Evolutionary conservation across 2,888 invertebrate genomes (phyloP).

Genomic region (Sarcophaga rosellei): DNA sequence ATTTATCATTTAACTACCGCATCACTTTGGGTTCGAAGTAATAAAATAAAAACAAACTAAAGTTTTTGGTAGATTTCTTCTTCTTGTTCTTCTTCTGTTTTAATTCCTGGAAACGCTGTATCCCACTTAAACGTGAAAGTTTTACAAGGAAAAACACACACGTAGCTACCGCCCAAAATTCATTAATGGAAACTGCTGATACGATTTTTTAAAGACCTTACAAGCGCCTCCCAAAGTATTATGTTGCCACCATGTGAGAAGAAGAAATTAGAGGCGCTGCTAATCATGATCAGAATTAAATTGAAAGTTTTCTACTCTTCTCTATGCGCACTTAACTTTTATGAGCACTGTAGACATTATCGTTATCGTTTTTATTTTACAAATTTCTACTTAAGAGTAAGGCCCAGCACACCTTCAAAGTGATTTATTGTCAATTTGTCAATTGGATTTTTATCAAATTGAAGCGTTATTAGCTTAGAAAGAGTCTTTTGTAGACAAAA

Average conservation of each 20-base stretch:
- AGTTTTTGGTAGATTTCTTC: not conserved
- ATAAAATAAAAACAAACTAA: slow-evolving; percentile 4
- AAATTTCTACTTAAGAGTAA: too few relatives aligned
- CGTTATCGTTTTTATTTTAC: too few relatives aligned
- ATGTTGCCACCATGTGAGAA: not conserved
- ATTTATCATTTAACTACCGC: not conserved
- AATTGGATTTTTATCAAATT: too few relatives aligned
- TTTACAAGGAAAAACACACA: not conserved
- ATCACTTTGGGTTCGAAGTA: not conserved
- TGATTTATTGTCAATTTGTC: too few relatives aligned
- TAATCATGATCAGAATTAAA: too few relatives aligned
- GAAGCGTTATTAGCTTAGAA: too few relatives aligned
- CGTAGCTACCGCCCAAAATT: not conserved
- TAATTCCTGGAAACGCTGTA: not conserved
- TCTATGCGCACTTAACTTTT: too few relatives aligned
- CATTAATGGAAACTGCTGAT: not conserved
- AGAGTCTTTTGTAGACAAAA: too few relatives aligned
- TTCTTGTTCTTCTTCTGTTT: not conserved
- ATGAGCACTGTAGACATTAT: too few relatives aligned
- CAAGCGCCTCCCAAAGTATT: not conserved
- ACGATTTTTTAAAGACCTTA: not conserved
- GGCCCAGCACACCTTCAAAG: too few relatives aligned
- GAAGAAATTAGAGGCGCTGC: not conserved
- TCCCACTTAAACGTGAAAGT: not conserved
- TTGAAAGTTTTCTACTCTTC: too few relatives aligned